Conservation (phyloP, 1,140 invertebrate genomes). For the Solenopsis invicta region DNA sequence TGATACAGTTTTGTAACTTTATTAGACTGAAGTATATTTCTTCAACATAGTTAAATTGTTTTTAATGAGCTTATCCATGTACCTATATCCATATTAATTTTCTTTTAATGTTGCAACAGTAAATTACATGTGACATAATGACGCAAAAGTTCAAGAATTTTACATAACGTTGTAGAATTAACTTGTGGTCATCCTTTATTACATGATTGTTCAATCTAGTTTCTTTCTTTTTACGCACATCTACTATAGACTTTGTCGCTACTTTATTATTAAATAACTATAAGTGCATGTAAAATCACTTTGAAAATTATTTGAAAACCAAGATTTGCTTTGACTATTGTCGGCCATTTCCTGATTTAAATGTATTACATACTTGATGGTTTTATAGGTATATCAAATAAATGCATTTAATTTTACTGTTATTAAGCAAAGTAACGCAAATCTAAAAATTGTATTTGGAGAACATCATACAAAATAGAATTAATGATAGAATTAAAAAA, state of each 20-base stretch:
- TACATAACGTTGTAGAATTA: background rate
- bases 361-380: too few relatives aligned
- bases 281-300: too few relatives aligned
- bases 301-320: too few relatives aligned
- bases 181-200: slow-evolving; percentile 1
- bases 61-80: background rate
- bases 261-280: background rate
- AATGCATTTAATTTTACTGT: background rate
- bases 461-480: too few relatives aligned
- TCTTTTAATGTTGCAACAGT: background rate
- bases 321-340: too few relatives aligned
- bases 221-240: background rate
- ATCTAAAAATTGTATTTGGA: background rate
- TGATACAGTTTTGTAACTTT: background rate
- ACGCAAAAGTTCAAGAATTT: slow-evolving; percentile 4
- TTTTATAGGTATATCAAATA: background rate
- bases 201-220: background rate
- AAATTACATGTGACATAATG: background rate
- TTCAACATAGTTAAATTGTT: slow-evolving; percentile 19
- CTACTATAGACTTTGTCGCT: background rate
- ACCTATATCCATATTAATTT: background rate
- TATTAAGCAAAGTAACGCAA: background rate
- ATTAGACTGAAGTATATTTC: background rate
- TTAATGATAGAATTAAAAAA: background rate
- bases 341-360: too few relatives aligned